Conservation (phyloP, 2,797 vertebrate genomes). For the Tapera naevia region DNA sequence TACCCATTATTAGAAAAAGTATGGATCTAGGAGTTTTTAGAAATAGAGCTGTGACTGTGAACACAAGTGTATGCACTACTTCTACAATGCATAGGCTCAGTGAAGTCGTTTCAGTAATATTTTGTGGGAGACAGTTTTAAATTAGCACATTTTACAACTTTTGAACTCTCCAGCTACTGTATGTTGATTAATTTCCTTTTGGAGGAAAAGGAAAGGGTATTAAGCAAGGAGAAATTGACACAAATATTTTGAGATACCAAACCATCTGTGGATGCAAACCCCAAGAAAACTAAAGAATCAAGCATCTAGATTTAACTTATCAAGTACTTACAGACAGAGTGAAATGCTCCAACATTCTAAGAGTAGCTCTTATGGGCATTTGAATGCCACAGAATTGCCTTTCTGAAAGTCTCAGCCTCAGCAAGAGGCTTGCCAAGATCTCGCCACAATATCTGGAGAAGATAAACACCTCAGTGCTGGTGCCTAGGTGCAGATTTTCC, state of each 20-base stretch:
- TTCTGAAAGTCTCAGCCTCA: constrained; percentile 5
- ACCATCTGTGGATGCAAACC: neutral
- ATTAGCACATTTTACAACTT: neutral
- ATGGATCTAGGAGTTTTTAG: neutral
- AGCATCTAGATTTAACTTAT: neutral
- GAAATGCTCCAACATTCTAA: neutral
- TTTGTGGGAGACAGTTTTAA: neutral
- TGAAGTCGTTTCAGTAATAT: neutral
- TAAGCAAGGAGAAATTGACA: neutral
- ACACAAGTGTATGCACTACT: fast-evolving
- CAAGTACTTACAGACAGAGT: neutral
- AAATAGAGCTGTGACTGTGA: neutral
- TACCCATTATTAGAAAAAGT: neutral
- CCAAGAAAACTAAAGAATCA: neutral
- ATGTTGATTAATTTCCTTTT: neutral
- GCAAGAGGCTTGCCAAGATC: neutral
- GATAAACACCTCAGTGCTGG: neutral
- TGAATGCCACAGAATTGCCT: neutral
- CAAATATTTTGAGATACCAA: neutral
- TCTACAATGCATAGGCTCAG: neutral
- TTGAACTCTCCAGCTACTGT: neutral
- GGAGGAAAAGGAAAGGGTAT: neutral
- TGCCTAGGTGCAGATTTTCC: neutral
- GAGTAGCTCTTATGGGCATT: neutral
- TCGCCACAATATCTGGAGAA: neutral